Evolutionary conservation across 2,113 vertebrate genomes (phyloP), one percentile per base, ranked within the genome.

Genomic region (Pavo muticus): DNA sequence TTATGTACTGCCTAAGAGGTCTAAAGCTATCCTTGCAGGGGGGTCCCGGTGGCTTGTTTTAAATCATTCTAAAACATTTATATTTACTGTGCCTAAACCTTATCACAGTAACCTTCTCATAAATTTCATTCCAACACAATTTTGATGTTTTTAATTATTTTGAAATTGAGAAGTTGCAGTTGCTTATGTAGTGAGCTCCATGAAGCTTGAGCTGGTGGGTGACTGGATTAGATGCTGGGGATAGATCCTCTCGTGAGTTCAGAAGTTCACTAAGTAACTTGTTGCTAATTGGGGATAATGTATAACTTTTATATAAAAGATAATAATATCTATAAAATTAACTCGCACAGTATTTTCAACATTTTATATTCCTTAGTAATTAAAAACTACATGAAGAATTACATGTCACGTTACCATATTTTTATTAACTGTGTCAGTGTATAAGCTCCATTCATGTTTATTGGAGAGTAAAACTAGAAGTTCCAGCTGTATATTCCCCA

Each of bases 311-410:
- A 98, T 99, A 98, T 97, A 90, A 98, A 98, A 98, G 97, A 97
- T 95, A 96, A 97, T 95, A 96, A 94, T 98, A 98, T 98, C 97
- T 98, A 98, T 98, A 98, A 99, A 98, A 98, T 93, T 96, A 88
- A 96, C 97, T 98, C 96, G 32, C 90, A 96, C 98, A 99, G 98
- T 99, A 98, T 99, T 99, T 98, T 98, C 97, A 96, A 93, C 97
- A 96, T 98, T 98, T 99, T 98, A 95, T 99, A 98, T 98, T 97
- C 95, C 94, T 88, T 93, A 96, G 93, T 97, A 97, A 96, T 94
- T 97, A 97, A 98, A 98, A 94, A 61, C 95, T 97, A 97, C 97
- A 97, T 98, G 97, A 98, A 98, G 98, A 97, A 96, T 97, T 98
- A 97, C 94, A 96, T 98, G 97, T 98, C 84, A 89, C 98, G 96